A percentile compares a stretch with the other conserved stretches of the same genome.
phyloP scores from a whole-genome alignment of 2,797 vertebrate species.

The Pangasius mekongensis region DNA sequence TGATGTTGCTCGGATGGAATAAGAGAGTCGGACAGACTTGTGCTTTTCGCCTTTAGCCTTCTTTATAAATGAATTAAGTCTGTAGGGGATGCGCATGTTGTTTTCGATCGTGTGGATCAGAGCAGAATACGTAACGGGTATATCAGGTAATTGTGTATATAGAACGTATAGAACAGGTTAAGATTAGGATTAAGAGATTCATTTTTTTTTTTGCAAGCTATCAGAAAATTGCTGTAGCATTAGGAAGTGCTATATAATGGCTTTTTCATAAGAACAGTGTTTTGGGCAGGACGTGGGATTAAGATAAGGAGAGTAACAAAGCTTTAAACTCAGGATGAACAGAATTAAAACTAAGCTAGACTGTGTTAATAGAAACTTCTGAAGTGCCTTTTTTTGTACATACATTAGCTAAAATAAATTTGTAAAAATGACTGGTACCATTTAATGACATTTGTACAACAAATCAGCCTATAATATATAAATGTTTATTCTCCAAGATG shows the following conservation, averaged over 20 bases:
- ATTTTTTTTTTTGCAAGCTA: background rate
- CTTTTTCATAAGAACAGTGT: background rate
- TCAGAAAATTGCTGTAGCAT: background rate
- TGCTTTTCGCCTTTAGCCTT: background rate
- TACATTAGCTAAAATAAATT: background rate
- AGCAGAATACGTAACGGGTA: no score
- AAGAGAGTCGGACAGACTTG: background rate
- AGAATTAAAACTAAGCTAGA: background rate
- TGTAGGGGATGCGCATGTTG: background rate
- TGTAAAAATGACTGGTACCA: background rate
- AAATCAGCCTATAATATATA: background rate
- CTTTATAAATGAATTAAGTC: background rate
- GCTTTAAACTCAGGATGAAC: background rate
- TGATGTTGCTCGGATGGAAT: constrained; percentile 1
- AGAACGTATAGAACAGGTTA: background rate
- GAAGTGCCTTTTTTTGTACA: background rate
- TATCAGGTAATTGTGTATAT: no score
- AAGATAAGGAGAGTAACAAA: constrained; percentile 9
- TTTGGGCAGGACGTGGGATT: background rate
- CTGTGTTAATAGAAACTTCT: background rate
- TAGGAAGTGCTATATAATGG: background rate
- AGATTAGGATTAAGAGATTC: no score
- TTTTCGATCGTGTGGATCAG: background rate
- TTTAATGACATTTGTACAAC: background rate
- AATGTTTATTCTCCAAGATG: background rate